Percentiles rank a stretch among this genome's conserved stretches.
Evolutionary conservation across 2,113 vertebrate genomes (phyloP).

Genomic region (Trinectes maculatus): DNA sequence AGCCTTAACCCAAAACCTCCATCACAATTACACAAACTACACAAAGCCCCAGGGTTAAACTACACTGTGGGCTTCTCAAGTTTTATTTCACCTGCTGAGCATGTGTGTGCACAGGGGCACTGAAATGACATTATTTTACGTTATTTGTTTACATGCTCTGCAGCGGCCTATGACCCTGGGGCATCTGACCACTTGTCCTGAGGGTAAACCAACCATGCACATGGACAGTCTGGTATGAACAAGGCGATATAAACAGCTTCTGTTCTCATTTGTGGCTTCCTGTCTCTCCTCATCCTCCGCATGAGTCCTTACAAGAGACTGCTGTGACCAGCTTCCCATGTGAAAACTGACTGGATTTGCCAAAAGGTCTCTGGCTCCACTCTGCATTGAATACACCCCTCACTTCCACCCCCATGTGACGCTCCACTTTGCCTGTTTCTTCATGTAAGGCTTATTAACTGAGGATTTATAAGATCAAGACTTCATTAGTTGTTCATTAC

Average conservation of each 20-base stretch:
- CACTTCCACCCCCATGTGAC: neutral
- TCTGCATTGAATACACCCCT: constrained; percentile 4
- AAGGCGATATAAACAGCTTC: constrained; percentile 61
- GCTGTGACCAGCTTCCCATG: constrained; percentile 62
- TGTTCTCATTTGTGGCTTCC: constrained; percentile 71
- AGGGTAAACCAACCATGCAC: constrained; percentile 46
- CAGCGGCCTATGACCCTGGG: constrained; percentile 17
- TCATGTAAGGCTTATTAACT: neutral
- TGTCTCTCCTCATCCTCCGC: constrained; percentile 54
- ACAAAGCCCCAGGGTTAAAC: neutral
- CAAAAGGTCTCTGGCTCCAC: constrained; percentile 37
- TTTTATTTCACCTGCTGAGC: constrained; percentile 37
- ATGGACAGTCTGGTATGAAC: constrained; percentile 60
- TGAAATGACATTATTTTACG: constrained; percentile 8
- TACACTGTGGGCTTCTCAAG: neutral
- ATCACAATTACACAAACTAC: neutral
- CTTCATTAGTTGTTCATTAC: neutral
- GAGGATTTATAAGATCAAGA: neutral
- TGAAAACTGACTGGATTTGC: constrained; percentile 51
- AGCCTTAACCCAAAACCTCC: constrained; percentile 4
- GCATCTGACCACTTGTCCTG: constrained; percentile 42
- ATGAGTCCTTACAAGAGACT: constrained; percentile 29
- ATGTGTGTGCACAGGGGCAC: neutral
- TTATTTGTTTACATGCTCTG: constrained; percentile 41
- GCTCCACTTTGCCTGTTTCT: neutral